Percentiles rank a stretch among this genome's conserved stretches.
Evolutionary conservation across 1,140 invertebrate species (phyloP).

Genomic region (Eciton burchellii): DNA sequence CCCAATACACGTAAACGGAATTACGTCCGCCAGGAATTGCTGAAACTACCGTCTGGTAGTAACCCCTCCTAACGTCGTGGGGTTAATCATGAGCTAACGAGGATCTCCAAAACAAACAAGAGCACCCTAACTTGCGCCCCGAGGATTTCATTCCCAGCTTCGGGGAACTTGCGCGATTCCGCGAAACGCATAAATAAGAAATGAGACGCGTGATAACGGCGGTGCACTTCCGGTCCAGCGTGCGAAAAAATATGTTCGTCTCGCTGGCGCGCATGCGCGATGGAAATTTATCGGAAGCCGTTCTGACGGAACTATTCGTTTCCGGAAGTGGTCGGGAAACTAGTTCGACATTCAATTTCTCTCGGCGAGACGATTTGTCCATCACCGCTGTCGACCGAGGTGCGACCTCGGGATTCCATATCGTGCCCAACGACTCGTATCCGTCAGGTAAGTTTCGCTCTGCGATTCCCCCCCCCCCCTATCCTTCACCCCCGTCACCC

Average conservation of each 20-base stretch:
- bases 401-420: conserved; percentile 67
- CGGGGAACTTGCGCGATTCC: conserved; percentile 4
- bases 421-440: conserved; percentile 71
- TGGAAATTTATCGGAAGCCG: conserved; percentile 54
- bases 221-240: conserved; percentile 45
- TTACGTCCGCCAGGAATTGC: not conserved
- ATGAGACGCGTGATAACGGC: conserved; percentile 38
- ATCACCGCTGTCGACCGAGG: conserved; percentile 55
- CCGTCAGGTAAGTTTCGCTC: conserved; percentile 69
- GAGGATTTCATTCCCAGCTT: conserved; percentile 10
- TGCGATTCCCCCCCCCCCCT: not conserved
- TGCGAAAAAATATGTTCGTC: conserved; percentile 41
- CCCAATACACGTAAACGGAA: conserved; percentile 18
- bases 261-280: not conserved
- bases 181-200: conserved; percentile 43
- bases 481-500: too few relatives aligned
- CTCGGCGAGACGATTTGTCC: conserved; percentile 69
- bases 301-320: conserved; percentile 64
- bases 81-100: conserved; percentile 25
- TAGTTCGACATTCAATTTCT: conserved; percentile 73
- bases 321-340: conserved; percentile 53
- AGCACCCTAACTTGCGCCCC: not conserved
- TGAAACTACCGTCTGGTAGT: not conserved
- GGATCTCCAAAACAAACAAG: conserved; percentile 26
- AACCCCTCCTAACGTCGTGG: not conserved